Evolutionary conservation across 2,888 invertebrate species (phyloP).

Genomic region (Bibio marci): DNA sequence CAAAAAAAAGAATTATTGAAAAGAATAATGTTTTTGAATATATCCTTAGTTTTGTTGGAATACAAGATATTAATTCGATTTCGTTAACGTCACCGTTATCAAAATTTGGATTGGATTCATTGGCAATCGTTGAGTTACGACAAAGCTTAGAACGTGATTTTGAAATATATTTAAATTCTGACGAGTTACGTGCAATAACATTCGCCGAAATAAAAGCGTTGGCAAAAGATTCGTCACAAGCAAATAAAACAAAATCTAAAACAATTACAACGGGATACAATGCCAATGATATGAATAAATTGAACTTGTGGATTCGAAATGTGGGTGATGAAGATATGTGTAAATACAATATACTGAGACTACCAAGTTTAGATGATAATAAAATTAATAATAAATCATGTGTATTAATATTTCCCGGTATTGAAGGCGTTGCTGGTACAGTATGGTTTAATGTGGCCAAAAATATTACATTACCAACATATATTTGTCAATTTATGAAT

Average conservation of each 20-base stretch:
- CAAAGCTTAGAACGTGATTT: slow-evolving; percentile 79
- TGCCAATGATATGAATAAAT: no score
- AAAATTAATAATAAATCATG: no score
- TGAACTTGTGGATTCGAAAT: no score
- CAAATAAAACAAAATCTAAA: slow-evolving; percentile 5
- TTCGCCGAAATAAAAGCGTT: no score
- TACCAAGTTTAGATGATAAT: no score
- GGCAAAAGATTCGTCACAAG: no score
- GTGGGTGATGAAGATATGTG: slow-evolving; percentile 37
- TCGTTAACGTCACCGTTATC: slow-evolving; percentile 58
- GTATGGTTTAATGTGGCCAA: slow-evolving; percentile 23
- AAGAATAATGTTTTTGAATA: slow-evolving; percentile 47
- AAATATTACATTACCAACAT: no score
- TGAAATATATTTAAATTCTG: slow-evolving; percentile 68
- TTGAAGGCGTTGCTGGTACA: slow-evolving; percentile 44
- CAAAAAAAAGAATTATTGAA: slow-evolving; percentile 53
- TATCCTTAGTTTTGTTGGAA: slow-evolving; percentile 48
- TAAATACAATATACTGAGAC: slow-evolving; percentile 34
- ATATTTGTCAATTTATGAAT: background rate
- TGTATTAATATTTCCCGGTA: slow-evolving; percentile 37
- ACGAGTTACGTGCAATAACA: slow-evolving; percentile 47
- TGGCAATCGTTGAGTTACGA: slow-evolving; percentile 94
- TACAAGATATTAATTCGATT: slow-evolving; percentile 49
- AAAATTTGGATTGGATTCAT: slow-evolving; percentile 90
- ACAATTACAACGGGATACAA: no score